Evolutionary conservation across 2,797 vertebrate genomes (phyloP), one percentile per base, ranked within the genome.

Genomic region (Silurus aristotelis): DNA sequence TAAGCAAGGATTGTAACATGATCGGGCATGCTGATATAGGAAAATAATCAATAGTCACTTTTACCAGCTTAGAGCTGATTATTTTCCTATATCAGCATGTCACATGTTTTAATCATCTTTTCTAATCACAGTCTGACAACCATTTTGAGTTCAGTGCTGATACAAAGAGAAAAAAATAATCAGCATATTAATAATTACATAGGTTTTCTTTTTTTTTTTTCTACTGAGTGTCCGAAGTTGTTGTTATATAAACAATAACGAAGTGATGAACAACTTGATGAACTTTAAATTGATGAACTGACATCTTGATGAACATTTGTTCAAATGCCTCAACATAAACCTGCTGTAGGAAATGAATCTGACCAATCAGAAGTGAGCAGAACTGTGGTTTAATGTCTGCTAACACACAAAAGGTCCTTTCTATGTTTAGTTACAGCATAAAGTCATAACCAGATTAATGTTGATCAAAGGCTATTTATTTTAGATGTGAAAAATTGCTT

Each of bases 381-480:
- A 1, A 58, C n/a, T 76, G 52, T 27, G 22, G 71, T 75, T 25
- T 56, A 27, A 56, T 75, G n/a, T 25, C 71, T 73, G 71, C 2
- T 72, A 48, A 52, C 70, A 72, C 70, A 58, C 55, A 22, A 58
- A 60, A 60, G 27, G 22, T 60, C 27, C 27, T 22, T 25, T 31
- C 75, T 58, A 43, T 61, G 19, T 43, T 78, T 78, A 22, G 17
- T 43, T 55, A 75, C 72, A 75, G 48, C n/a, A 15, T 27, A 25
- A 46, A 55, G 13, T 75, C n/a, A 55, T 25, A 31, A 75, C 1
- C 8, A 17, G 72, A 75, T 27, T 3, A 25, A 17, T 75, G 46
- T 4, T 25, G 55, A 78, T 61, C 75, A 10, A 61, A 6, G 17
- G 75, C 27, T 78, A 78, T 78, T 61, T 61, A 78, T 78, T 38